Conservation (phyloP, 2,888 invertebrate species). For the Marronus borbonicus region DNA sequence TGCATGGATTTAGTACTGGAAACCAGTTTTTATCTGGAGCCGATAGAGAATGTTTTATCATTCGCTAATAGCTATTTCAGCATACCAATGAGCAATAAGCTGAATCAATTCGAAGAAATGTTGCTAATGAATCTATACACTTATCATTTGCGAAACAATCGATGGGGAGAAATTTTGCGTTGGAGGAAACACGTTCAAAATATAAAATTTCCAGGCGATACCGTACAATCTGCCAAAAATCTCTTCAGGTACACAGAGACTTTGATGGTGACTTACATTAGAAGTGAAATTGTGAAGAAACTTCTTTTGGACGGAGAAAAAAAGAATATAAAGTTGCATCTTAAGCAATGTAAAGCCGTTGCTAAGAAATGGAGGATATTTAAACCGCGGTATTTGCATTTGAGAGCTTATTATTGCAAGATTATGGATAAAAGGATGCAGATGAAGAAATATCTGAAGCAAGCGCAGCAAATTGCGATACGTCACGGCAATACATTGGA, state of each 20-base stretch:
- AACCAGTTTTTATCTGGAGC: slow-evolving; percentile 73
- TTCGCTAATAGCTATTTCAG: slow-evolving; percentile 67
- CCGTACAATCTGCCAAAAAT: slow-evolving; percentile 53
- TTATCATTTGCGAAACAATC: slow-evolving; percentile 55
- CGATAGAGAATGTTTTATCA: slow-evolving; percentile 69
- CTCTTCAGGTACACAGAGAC: slow-evolving; percentile 57
- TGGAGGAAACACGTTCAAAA: slow-evolving; percentile 56
- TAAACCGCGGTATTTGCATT: slow-evolving; percentile 57
- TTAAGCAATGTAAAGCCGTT: slow-evolving; percentile 53
- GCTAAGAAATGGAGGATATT: slow-evolving; percentile 58
- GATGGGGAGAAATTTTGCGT: slow-evolving; percentile 50
- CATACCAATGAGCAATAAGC: slow-evolving; percentile 45
- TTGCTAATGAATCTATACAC: slow-evolving; percentile 55
- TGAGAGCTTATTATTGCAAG: slow-evolving; percentile 57
- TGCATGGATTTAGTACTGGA: slow-evolving; percentile 75
- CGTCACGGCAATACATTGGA: slow-evolving; percentile 58
- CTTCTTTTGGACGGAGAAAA: slow-evolving; percentile 49
- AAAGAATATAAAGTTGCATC: slow-evolving; percentile 48
- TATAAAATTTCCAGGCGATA: slow-evolving; percentile 45
- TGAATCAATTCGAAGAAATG: slow-evolving; percentile 53
- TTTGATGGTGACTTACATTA: slow-evolving; percentile 54
- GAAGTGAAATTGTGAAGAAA: slow-evolving; percentile 52
- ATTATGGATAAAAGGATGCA: slow-evolving; percentile 50
- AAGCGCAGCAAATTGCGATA: slow-evolving; percentile 53
- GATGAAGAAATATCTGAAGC: slow-evolving; percentile 53